Evolutionary conservation across 1,140 invertebrate genomes (phyloP).

Genomic region (Drosophila bocki): DNA sequence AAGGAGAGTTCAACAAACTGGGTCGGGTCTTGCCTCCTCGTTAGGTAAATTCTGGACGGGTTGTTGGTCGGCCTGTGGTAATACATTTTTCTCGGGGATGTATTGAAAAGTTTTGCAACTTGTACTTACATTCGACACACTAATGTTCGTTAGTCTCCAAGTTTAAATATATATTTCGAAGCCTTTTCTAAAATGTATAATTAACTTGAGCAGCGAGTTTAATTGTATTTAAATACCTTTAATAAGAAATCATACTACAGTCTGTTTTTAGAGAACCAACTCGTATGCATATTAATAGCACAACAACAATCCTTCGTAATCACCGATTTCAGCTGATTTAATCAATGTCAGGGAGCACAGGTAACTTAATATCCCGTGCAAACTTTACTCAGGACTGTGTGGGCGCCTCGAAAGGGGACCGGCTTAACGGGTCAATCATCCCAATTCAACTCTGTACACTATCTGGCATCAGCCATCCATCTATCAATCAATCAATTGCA

Average conservation of each 20-base stretch:
- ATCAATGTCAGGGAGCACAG: conserved; percentile 1
- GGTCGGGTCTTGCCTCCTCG: neutral
- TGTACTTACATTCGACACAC: neutral
- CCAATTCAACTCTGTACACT: conserved; percentile 2
- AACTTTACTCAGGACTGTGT: conserved; percentile 4
- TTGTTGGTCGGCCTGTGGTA: neutral
- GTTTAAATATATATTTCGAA: neutral
- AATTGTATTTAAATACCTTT: too few species aligned
- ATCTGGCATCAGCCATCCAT: conserved; percentile 13
- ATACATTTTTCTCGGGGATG: neutral
- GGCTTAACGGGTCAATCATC: conserved; percentile 39
- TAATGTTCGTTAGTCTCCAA: neutral
- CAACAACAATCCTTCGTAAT: neutral
- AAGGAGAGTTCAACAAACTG: conserved; percentile 39
- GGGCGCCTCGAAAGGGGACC: neutral
- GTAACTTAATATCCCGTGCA: conserved; percentile 13
- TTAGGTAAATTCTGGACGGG: conserved; percentile 1
- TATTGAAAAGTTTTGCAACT: neutral
- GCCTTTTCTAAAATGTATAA: neutral
- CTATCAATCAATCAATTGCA: conserved; percentile 59
- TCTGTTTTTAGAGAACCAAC: neutral
- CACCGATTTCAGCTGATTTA: conserved; percentile 12
- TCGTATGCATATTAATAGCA: neutral
- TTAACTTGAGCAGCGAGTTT: neutral
- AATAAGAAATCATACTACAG: neutral